These are phyloP conservation scores for Dendrolimus kikuchii DNA, from an alignment of 1,140 invertebrate genomes.

Conservation along the genomic window DNA sequence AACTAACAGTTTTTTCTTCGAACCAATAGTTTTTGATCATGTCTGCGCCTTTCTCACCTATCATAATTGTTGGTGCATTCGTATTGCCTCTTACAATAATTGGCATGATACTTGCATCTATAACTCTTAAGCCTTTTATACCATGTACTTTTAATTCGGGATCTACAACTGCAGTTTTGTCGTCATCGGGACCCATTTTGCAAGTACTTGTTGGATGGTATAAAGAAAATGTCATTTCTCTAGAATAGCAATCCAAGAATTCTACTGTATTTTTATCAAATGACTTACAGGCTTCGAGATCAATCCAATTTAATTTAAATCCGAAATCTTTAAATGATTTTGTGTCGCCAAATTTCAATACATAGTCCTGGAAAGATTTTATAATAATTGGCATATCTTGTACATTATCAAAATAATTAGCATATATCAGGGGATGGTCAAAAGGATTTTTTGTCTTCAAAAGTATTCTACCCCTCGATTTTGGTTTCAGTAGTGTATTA, in stretches of 20 bases:
- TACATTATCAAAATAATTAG: conserved; percentile 77
- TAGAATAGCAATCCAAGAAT: conserved; percentile 70
- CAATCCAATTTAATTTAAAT: conserved; percentile 44
- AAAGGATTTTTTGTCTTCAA: conserved; percentile 74
- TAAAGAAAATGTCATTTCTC: conserved; percentile 62
- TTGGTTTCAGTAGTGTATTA: conserved; percentile 70
- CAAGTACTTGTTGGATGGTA: conserved; percentile 80
- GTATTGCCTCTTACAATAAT: conserved; percentile 81
- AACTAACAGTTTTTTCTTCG: conserved; percentile 19
- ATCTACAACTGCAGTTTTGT: conserved; percentile 78
- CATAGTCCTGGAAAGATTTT: conserved; percentile 66
- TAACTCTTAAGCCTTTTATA: conserved; percentile 79
- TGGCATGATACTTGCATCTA: conserved; percentile 88
- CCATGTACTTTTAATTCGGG: conserved; percentile 78
- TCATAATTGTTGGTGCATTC: conserved; percentile 84
- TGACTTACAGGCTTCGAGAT: conserved; percentile 50
- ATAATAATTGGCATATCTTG: conserved; percentile 72
- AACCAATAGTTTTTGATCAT: conserved; percentile 76
- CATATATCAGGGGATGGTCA: conserved; percentile 77
- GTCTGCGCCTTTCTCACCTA: conserved; percentile 84
- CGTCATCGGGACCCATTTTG: conserved; percentile 81
- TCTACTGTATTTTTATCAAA: conserved; percentile 56
- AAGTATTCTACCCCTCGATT: conserved; percentile 74
- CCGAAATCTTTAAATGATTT: conserved; percentile 53
- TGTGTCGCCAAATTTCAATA: conserved; percentile 65